These are phyloP conservation scores for Nomada ferruginata DNA, from an alignment of 2,888 invertebrate genomes.

Conservation along the genomic window DNA sequence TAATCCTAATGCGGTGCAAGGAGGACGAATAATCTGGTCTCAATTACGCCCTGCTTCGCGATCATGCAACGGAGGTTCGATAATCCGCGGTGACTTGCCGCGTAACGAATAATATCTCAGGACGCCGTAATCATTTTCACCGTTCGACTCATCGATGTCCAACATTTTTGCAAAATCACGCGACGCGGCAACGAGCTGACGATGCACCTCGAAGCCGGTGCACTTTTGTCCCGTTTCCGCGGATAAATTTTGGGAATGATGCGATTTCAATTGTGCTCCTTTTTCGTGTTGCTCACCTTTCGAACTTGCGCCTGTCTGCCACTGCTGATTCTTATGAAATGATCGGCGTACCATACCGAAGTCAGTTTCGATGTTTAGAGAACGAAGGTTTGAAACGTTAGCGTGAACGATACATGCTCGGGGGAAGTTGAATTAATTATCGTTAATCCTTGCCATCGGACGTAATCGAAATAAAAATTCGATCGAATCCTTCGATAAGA, in stretches of 20 bases:
- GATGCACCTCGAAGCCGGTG: too few species aligned
- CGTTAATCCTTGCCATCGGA: not conserved
- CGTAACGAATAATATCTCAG: not conserved
- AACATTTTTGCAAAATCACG: not conserved
- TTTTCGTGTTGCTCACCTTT: too few species aligned
- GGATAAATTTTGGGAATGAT: too few species aligned
- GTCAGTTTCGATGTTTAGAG: too few species aligned
- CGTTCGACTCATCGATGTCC: not conserved
- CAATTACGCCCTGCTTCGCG: conserved; percentile 17
- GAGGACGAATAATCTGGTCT: conserved; percentile 16
- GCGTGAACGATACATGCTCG: too few species aligned
- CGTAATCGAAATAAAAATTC: conserved; percentile 9
- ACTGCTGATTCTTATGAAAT: too few species aligned
- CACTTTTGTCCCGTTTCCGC: not conserved
- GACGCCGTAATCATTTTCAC: not conserved
- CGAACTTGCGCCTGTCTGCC: too few species aligned
- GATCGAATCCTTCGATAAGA: not conserved
- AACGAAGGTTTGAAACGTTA: too few species aligned
- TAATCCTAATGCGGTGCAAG: conserved; percentile 43
- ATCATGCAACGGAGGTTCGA: not conserved
- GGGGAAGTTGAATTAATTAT: too few species aligned
- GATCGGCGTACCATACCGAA: too few species aligned
- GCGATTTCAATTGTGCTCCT: too few species aligned
- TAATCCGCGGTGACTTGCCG: not conserved
- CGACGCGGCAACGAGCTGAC: not conserved